A percentile compares a stretch with the other conserved stretches of the same genome.
phyloP scores from a whole-genome alignment of 2,113 vertebrate genomes.

The Solea senegalensis region DNA sequence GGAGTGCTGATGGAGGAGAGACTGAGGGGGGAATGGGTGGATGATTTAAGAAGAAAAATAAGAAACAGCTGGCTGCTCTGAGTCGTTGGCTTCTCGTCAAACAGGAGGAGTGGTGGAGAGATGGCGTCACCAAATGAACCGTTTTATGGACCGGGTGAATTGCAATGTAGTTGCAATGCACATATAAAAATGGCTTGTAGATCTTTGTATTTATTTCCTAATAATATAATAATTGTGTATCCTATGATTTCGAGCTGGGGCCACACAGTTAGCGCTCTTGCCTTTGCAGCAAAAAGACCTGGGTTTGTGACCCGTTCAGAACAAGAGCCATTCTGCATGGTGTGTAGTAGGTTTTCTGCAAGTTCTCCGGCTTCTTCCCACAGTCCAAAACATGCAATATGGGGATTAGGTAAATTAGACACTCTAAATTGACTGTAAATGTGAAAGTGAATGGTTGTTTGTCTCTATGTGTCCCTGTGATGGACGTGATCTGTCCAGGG shows the following conservation, averaged over 20 bases:
- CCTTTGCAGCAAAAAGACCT: too few species aligned
- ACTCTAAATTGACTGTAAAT: too few species aligned
- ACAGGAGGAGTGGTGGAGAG: slow-evolving; percentile 2
- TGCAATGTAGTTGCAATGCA: neutral
- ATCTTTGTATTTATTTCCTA: neutral
- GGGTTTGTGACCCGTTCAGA: too few species aligned
- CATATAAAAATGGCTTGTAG: neutral
- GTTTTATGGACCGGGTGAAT: slow-evolving; percentile 16
- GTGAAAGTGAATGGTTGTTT: too few species aligned
- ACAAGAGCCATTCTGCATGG: too few species aligned
- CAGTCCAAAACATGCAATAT: too few species aligned
- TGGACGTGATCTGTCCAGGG: too few species aligned
- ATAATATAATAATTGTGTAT: slow-evolving; percentile 11
- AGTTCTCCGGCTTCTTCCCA: too few species aligned
- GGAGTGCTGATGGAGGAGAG: slow-evolving; percentile 49
- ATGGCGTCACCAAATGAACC: slow-evolving; percentile 34
- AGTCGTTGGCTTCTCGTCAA: slow-evolving; percentile 35
- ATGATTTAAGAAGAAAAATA: slow-evolving; percentile 41
- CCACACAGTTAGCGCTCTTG: too few species aligned
- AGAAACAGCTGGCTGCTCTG: slow-evolving; percentile 63
- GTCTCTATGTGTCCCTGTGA: too few species aligned
- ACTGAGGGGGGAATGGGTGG: slow-evolving; percentile 15
- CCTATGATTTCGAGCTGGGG: neutral
- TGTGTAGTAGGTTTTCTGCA: too few species aligned
- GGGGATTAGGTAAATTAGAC: too few species aligned